These are phyloP conservation scores for Porphyrio hochstetteri DNA, from an alignment of 2,113 vertebrate species.

Conservation along the genomic window DNA sequence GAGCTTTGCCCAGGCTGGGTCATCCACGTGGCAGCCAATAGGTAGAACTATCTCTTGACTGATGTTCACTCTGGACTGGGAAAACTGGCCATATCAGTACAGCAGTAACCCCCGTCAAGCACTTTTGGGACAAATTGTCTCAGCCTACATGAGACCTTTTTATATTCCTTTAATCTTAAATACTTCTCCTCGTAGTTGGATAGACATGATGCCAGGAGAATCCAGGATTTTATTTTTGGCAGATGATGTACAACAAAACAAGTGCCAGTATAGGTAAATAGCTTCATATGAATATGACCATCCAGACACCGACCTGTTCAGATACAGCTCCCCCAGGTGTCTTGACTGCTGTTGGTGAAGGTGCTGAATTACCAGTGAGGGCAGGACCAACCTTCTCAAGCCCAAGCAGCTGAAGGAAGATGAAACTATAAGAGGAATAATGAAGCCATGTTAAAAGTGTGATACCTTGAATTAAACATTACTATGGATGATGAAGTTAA, in stretches of 20 bases:
- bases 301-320: background rate
- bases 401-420: background rate
- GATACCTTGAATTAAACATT: background rate
- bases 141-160: background rate
- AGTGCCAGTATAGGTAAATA: background rate
- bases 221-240: background rate
- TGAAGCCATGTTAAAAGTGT: background rate
- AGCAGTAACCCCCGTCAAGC: background rate
- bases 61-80: background rate
- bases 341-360: background rate
- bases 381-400: background rate
- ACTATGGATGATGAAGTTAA: background rate
- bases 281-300: background rate
- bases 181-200: background rate
- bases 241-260: background rate
- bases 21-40: background rate
- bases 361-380: background rate
- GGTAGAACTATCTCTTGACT: background rate
- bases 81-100: accelerated
- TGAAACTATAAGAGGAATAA: background rate
- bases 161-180: background rate
- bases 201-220: background rate
- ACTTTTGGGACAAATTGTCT: background rate
- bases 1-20: background rate
- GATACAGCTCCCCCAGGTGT: background rate